Evolutionary conservation across 2,888 invertebrate species (phyloP), one percentile per base, ranked within the genome.

Genomic region (Toxonevra muliebris): DNA sequence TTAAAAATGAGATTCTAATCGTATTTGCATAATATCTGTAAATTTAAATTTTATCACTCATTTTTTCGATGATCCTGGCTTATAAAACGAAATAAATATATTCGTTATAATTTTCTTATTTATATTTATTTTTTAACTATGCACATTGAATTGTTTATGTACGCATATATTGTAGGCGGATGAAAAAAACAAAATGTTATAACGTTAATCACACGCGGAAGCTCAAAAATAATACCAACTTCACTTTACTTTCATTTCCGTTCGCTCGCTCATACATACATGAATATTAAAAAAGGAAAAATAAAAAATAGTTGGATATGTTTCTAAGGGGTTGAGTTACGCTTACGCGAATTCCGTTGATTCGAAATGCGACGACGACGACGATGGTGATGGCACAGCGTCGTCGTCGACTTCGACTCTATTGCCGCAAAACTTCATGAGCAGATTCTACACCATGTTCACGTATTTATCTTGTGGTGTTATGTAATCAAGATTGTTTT

Each of bases 361-460:
- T 57, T 63, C 66, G 58, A 57, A 68, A 7, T 53, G 63, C 55
- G 61, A 5, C 45, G 60, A 50, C 11, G 61, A 43, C 12, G 61
- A 30, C n/a, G 69, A 15, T 42, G 66, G n/a, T 13, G 52, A 54
- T 20, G 52, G 7, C 30, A 17, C 30, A 55, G 30, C 43, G 58
- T 19, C 48, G 30, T 15, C 2, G 64, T 40, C 19, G 19, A 19
- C 20, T 13, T 41, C 53, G 61, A 20, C n/a, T 45, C 65, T 65
- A 70, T 75, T 76, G 75, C 77, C 74, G 77, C 81, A 81, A 78
- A 82, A 80, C 71, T 82, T 80, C 68, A 80, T 74, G 74, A 83
- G 77, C 80, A 84, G 84, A 79, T 84, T 84, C 85, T 86, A 86
- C 85, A 85, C 85, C 85, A 85, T 85, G 68, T 85, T 85, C 73